phyloP scores from a whole-genome alignment of 2,113 vertebrate species.

The Spizaetus ornatus region DNA sequence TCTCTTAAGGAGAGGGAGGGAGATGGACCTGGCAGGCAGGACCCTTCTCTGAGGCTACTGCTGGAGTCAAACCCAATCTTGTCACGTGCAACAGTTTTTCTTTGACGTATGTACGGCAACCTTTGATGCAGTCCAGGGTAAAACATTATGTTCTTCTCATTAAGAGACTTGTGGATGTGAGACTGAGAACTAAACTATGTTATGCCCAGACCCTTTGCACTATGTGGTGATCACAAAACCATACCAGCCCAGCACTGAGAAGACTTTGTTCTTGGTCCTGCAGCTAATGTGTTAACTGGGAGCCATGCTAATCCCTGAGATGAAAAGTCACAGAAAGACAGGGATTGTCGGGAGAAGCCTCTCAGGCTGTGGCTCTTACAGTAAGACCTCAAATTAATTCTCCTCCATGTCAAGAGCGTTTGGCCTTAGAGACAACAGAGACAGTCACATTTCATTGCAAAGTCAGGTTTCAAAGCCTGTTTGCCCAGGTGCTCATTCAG shows the following conservation, averaged over 20 bases:
- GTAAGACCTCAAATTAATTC: constrained; percentile 32
- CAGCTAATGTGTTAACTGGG: not conserved
- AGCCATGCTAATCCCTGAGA: not conserved
- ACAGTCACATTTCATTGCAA: constrained; percentile 36
- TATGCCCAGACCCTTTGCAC: not conserved
- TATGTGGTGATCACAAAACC: fast-evolving
- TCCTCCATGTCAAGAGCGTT: constrained; percentile 40
- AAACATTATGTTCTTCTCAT: not conserved
- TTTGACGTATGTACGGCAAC: fast-evolving
- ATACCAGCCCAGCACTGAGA: not conserved
- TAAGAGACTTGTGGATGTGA: fast-evolving
- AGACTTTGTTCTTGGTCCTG: not conserved
- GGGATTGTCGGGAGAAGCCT: constrained; percentile 11
- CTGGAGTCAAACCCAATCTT: not conserved
- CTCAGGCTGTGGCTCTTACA: not conserved
- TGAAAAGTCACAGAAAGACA: not conserved
- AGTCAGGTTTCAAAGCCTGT: not conserved
- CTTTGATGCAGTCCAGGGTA: not conserved
- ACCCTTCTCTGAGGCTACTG: not conserved
- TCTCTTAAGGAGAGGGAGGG: not conserved
- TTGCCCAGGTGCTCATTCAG: constrained; percentile 10
- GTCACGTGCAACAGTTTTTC: fast-evolving
- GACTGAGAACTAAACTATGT: fast-evolving
- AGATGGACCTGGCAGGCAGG: not conserved
- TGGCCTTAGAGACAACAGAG: constrained; percentile 7